phyloP scores from a whole-genome alignment of 2,888 invertebrate species.

The Scrobipalpa costella region DNA sequence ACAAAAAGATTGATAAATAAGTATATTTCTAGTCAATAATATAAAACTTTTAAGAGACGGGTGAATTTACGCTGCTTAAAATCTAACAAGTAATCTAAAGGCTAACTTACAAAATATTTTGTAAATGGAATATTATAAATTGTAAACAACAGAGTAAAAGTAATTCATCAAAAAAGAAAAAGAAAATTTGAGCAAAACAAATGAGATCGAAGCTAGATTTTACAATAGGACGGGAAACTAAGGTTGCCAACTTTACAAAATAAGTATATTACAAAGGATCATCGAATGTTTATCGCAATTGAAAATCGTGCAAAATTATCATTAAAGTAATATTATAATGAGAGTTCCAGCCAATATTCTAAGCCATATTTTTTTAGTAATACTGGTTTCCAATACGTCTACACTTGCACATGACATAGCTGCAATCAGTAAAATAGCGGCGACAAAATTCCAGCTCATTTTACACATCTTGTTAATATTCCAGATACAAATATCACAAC shows the following conservation, averaged over 20 bases:
- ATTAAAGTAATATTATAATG: no score
- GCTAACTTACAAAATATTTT: conserved; percentile 60
- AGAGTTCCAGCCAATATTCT: no score
- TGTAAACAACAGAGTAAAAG: background rate
- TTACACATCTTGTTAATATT: conserved; percentile 57
- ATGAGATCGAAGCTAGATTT: conserved; percentile 28
- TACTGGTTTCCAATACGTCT: no score
- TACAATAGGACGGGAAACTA: background rate
- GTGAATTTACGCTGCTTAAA: conserved; percentile 77
- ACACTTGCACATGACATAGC: background rate
- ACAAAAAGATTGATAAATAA: conserved; percentile 79
- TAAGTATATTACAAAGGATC: background rate
- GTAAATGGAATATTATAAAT: conserved; percentile 33
- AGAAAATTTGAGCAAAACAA: conserved; percentile 31
- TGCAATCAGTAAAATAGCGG: background rate
- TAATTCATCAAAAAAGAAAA: background rate
- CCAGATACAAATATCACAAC: conserved; percentile 82
- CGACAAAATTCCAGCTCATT: conserved; percentile 6
- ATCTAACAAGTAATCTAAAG: conserved; percentile 68
- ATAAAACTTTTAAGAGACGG: conserved; percentile 80
- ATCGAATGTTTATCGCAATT: no score
- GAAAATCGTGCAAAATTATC: no score
- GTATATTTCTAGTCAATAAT: conserved; percentile 81
- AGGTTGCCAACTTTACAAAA: background rate
- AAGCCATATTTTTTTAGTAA: no score